Conservation (phyloP, 2,113 vertebrate species). For the Myxocyprinus asiaticus region DNA sequence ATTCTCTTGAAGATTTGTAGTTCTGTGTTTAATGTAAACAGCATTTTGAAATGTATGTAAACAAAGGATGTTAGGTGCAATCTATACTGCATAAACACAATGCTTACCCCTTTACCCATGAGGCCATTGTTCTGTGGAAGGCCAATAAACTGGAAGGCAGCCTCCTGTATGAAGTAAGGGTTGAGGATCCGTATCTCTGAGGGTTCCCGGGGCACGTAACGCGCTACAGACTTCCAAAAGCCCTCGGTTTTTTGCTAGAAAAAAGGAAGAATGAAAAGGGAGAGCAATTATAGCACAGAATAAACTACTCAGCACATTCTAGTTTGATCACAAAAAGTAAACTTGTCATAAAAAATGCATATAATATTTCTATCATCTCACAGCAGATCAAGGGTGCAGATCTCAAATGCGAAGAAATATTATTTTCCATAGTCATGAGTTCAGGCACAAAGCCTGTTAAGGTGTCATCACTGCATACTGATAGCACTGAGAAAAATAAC, state of each 20-base stretch:
- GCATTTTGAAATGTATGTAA: not conserved
- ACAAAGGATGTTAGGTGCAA: not conserved
- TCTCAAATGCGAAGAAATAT: constrained; percentile 53
- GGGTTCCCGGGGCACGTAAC: constrained; percentile 86
- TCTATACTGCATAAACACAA: not conserved
- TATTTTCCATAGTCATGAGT: constrained; percentile 60
- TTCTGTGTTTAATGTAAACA: not conserved
- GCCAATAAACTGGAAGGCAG: constrained; percentile 97
- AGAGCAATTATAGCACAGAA: not conserved
- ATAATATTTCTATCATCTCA: constrained; percentile 16
- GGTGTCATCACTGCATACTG: constrained; percentile 63
- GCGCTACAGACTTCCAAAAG: constrained; percentile 97
- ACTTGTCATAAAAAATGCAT: constrained; percentile 1
- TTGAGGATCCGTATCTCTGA: constrained; percentile 94
- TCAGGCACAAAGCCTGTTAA: constrained; percentile 60
- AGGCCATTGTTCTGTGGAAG: constrained; percentile 94
- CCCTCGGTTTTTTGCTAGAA: constrained; percentile 87
- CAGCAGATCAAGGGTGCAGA: constrained; percentile 11
- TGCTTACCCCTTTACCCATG: constrained; percentile 95
- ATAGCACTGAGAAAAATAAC: constrained; percentile 42
- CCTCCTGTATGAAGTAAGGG: constrained; percentile 97
- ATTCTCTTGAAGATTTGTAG: not conserved
- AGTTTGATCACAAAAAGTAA: not conserved
- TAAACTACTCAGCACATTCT: too few species aligned
- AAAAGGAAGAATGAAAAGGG: not conserved